phyloP scores from a whole-genome alignment of 2,888 invertebrate species.

The Caenorhabditis panamensis region DNA sequence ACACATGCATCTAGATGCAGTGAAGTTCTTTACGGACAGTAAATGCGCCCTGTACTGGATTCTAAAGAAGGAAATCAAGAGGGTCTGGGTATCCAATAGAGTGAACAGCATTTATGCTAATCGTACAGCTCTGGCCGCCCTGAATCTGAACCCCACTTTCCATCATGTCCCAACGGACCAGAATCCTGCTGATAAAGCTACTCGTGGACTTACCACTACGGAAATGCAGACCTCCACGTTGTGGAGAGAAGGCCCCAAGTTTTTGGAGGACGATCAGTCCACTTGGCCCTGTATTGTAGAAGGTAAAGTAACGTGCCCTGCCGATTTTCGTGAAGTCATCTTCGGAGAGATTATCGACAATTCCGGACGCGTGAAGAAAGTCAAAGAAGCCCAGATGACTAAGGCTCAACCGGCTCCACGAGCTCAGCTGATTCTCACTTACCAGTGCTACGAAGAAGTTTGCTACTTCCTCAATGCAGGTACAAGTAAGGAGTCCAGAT shows the following conservation, averaged over 20 bases:
- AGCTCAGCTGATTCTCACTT: too few relatives aligned
- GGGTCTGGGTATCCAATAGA: background rate
- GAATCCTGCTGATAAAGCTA: conserved; percentile 79
- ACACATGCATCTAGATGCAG: background rate
- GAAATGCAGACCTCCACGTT: conserved; percentile 22
- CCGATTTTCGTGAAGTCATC: background rate
- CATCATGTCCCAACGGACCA: conserved; percentile 68
- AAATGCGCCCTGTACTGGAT: background rate
- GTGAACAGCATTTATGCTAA: background rate
- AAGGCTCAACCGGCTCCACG: too few relatives aligned
- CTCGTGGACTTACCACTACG: conserved; percentile 61
- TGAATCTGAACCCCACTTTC: background rate
- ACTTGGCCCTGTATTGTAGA: conserved; percentile 13
- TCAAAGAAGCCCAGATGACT: too few relatives aligned
- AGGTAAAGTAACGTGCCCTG: background rate
- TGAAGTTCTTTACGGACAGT: conserved; percentile 8
- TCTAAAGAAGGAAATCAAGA: background rate
- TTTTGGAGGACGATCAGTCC: background rate
- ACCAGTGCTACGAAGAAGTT: too few relatives aligned
- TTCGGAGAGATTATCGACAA: conserved; percentile 2
- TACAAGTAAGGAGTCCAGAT: too few relatives aligned
- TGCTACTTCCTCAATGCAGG: too few relatives aligned
- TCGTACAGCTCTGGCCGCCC: background rate
- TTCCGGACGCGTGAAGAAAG: conserved; percentile 75
- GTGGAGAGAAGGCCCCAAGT: conserved; percentile 47